Base-by-base conservation (phyloP, 2,113 vertebrate species). In the Butorides virescens region DNA sequence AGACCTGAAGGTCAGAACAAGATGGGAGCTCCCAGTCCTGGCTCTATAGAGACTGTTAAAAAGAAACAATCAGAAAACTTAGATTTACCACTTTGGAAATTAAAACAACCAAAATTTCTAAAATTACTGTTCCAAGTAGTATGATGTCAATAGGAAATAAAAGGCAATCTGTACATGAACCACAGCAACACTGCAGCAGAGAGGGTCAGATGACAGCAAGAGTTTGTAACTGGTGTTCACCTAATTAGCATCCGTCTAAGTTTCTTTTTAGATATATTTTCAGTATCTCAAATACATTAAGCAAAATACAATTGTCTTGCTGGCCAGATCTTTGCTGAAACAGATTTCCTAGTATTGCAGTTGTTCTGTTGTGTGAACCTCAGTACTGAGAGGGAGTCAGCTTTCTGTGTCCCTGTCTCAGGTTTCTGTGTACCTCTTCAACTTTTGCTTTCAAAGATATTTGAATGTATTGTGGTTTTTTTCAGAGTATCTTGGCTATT, bases 1-100 rank as follows among this genome's bases (percentile, higher is more conserved):
- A 93, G 83, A 87, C 49, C n/a, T 92, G 77, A 55, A 93, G 77
- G 80, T 96, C 95, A 97, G 91, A 81, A 96, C 92, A 56, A 70
- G 62, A 92, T 87, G 66, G 76, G 72, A 97, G 93, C 78, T 96
- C 78, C 91, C 42, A 65, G 7, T 90, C 75, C 73, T 84, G 49
- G 56, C 29, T 93, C 70, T 84, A 46, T 37, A 83, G 53, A 82
- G 83, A 72, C 27, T 90, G 20, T 70, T 58, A 67, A 89, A 93
- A 82, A 72, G 30, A 75, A 75, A 59, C 22, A 58, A 81, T 86
- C 90, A 92, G 85, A 72, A 77, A 94, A 20, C 19, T 21, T 87
- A 76, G 39, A 68, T 93, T 79, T 93, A 96, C 44, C 3, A 1
- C 47, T 89, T 78, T 72, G 68, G 58, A 95, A 93, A 92, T 87